Base-by-base conservation (phyloP, 2,888 invertebrate genomes). In the Drosophila pseudotalamancana region DNA sequence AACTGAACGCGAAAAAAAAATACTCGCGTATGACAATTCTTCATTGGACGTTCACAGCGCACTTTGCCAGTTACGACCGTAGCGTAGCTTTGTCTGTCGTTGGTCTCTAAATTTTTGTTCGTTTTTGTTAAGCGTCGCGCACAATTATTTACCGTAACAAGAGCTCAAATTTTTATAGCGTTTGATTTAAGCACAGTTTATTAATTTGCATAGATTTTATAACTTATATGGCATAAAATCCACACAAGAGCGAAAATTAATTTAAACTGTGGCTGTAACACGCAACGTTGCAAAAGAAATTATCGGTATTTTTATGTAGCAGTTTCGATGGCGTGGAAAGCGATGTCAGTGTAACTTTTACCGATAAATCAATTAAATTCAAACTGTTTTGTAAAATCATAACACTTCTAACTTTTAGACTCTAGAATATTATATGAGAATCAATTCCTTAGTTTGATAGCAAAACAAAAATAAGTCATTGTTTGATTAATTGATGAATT, bases 1-100 rank as follows among this genome's bases (percentile, higher is more conserved):
- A 86, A 86, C 87, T 80, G 84, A 86, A 81, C 75, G 87, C 75
- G 87, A 81, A 80, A 87, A 83, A 82, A 77, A 81, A 81, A 83
- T 42, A 45, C 84, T 84, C 69, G 72, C 74, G 78, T 80, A 77
- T 70, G 80, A 82, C 63, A 67, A 68, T 83, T 81, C 77, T 74
- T 63, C 82, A 67, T 65, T 66, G 57, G 54, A 53, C 74, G 66
- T 56, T 65, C 39, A 78, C 79, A 82, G 74, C 31, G 59, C 83
- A 83, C 83, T 83, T 83, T 63, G 40, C 23, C 50, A 35, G 27
- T 45, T 39, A 78, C 79, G 59, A 50, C 61, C 85, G 81, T 74
- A 74, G 82, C 74, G 67, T 74, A 81, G 85, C 81, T 81, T 81
- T 81, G 81, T 87, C 82, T 75, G 53, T 69, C 68, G 56, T 37